Percentiles rank a stretch among this genome's conserved stretches.
Conservation (phyloP, 1,140 invertebrate genomes). For the Bombus superbus region DNA sequence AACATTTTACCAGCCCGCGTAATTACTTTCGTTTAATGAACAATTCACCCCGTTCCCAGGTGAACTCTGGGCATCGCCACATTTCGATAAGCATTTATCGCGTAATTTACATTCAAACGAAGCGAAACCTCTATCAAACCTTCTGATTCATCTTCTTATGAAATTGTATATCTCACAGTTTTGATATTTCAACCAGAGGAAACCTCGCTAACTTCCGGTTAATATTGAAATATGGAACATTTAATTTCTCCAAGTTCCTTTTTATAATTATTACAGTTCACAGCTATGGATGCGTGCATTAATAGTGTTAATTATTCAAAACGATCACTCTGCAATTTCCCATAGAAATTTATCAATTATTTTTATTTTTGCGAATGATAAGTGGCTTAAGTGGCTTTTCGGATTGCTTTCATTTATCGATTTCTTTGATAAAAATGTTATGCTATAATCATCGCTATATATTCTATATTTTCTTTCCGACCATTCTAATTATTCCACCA, state of each 20-base stretch:
- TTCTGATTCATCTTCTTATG: background rate
- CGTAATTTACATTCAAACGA: slow-evolving; percentile 34
- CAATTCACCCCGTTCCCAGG: background rate
- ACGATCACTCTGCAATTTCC: background rate
- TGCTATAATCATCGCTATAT: no score
- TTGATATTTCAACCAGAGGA: background rate
- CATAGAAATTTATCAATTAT: background rate
- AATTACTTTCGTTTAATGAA: slow-evolving; percentile 26
- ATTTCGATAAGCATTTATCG: slow-evolving; percentile 22
- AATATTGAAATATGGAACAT: background rate
- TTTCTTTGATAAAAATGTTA: no score
- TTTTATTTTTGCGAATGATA: no score
- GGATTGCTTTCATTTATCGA: no score
- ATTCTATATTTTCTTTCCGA: no score
- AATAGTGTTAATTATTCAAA: background rate
- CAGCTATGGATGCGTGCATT: background rate
- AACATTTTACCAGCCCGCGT: background rate
- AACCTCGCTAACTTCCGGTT: no score
- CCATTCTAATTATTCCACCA: background rate
- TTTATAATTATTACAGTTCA: background rate
- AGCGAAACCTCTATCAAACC: slow-evolving; percentile 4
- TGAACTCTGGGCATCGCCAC: background rate
- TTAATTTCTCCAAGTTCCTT: background rate
- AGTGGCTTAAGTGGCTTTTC: no score
- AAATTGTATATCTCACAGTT: slow-evolving; percentile 23